Evolutionary conservation across 1,140 invertebrate species (phyloP).

Genomic region (Acromyrmex echinatior): DNA sequence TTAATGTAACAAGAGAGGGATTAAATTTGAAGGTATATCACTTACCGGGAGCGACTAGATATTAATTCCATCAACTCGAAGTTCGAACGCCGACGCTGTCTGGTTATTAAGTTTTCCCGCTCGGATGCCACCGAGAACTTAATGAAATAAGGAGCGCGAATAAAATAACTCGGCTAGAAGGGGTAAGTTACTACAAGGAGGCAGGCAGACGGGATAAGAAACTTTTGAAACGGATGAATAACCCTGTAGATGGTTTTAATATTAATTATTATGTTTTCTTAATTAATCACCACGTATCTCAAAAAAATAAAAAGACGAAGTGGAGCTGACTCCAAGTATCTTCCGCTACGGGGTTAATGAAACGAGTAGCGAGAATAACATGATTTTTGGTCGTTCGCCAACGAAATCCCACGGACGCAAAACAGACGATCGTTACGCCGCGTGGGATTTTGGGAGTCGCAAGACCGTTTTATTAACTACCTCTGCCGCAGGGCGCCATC

Average conservation of each 20-base stretch:
- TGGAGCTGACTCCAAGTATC: neutral
- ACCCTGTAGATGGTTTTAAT: neutral
- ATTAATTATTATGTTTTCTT: slow-evolving; percentile 22
- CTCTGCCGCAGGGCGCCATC: slow-evolving; percentile 54
- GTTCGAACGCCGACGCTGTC: slow-evolving; percentile 40
- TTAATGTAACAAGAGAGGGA: slow-evolving; percentile 35
- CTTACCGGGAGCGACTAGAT: slow-evolving; percentile 47
- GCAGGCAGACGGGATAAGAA: slow-evolving; percentile 6
- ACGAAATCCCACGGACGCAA: slow-evolving; percentile 27
- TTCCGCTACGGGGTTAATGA: slow-evolving; percentile 23
- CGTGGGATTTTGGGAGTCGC: slow-evolving; percentile 56
- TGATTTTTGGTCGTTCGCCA: slow-evolving; percentile 60
- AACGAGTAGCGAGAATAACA: slow-evolving; percentile 53
- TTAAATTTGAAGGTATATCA: slow-evolving; percentile 58
- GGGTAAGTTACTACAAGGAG: neutral
- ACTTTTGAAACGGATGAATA: slow-evolving; percentile 29
- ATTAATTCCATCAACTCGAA: slow-evolving; percentile 55
- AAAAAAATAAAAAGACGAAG: slow-evolving; percentile 17
- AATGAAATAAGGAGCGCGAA: slow-evolving; percentile 53
- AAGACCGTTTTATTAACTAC: slow-evolving; percentile 70
- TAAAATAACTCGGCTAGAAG: slow-evolving; percentile 48
- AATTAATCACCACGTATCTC: slow-evolving; percentile 15
- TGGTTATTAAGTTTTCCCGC: slow-evolving; percentile 54
- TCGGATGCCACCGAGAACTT: slow-evolving; percentile 17
- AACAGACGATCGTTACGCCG: slow-evolving; percentile 65